A percentile compares a stretch with the other conserved stretches of the same genome.
Evolutionary conservation across 2,113 vertebrate genomes (phyloP).

Genomic region (Pyrgilauda ruficollis): DNA sequence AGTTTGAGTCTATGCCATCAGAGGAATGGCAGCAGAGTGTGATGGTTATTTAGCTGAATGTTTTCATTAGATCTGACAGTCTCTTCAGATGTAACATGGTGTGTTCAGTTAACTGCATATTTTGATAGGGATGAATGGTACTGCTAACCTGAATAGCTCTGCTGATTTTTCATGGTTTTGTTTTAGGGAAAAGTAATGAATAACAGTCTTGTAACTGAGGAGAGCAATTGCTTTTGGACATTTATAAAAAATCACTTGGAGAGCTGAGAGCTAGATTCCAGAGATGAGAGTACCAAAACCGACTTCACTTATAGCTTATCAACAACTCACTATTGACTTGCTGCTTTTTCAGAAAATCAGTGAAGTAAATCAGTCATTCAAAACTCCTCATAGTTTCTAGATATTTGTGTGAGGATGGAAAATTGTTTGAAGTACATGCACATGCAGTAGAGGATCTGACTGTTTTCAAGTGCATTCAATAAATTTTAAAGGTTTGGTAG

Average conservation of each 20-base stretch:
- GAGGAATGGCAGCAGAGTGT: background rate
- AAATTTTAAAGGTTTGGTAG: background rate
- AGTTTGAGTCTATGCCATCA: background rate
- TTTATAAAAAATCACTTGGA: background rate
- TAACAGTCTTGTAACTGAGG: background rate
- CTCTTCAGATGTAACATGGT: background rate
- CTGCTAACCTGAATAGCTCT: background rate
- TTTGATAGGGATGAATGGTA: background rate
- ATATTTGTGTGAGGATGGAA: background rate
- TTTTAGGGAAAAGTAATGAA: background rate
- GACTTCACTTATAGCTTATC: background rate
- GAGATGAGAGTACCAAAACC: background rate
- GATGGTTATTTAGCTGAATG: background rate
- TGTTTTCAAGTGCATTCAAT: background rate
- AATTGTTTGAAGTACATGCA: background rate
- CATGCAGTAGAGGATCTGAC: background rate
- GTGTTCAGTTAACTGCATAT: background rate
- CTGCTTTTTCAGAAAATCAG: background rate
- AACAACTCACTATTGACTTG: background rate
- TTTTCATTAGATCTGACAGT: background rate
- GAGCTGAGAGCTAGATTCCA: background rate
- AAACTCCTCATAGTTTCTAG: background rate
- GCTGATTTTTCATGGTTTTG: background rate
- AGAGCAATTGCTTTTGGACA: background rate
- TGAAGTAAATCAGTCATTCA: background rate